Conservation (phyloP, 2,113 vertebrate species). For the Austrofundulus limnaeus region DNA sequence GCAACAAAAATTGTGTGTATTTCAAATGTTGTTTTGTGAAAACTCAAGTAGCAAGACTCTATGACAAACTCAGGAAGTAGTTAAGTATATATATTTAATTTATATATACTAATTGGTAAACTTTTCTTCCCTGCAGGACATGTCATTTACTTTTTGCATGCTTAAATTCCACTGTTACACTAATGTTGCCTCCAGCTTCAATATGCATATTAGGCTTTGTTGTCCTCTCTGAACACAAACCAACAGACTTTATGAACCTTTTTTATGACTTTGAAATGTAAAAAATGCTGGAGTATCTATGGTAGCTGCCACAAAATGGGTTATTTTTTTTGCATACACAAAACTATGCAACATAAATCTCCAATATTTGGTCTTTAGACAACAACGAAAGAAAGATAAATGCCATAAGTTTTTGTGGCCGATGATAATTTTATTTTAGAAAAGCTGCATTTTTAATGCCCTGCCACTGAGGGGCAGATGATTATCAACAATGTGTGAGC, state of each 20-base stretch:
- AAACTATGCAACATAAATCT: too few species aligned
- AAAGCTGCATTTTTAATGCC: conserved; percentile 10
- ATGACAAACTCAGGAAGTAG: background rate
- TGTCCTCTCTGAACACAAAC: background rate
- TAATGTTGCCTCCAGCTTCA: background rate
- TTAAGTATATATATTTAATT: background rate
- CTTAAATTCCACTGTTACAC: background rate
- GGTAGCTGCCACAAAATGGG: too few species aligned
- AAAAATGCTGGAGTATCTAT: background rate
- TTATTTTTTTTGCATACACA: too few species aligned
- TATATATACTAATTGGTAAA: background rate
- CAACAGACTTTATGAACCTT: too few species aligned
- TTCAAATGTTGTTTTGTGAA: background rate
- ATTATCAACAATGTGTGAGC: background rate
- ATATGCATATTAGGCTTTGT: background rate
- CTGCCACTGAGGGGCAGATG: conserved; percentile 24
- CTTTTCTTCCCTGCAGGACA: background rate
- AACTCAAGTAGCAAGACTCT: background rate
- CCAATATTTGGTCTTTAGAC: too few species aligned
- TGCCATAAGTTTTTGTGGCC: too few species aligned
- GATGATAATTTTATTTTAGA: background rate
- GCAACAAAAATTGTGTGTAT: background rate
- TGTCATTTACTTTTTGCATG: background rate
- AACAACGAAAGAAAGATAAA: background rate
- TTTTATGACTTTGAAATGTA: conserved; percentile 5